Percentiles rank a stretch among this genome's conserved stretches.
Evolutionary conservation across 2,888 invertebrate genomes (phyloP).

Genomic region (Coelinius sp.): DNA sequence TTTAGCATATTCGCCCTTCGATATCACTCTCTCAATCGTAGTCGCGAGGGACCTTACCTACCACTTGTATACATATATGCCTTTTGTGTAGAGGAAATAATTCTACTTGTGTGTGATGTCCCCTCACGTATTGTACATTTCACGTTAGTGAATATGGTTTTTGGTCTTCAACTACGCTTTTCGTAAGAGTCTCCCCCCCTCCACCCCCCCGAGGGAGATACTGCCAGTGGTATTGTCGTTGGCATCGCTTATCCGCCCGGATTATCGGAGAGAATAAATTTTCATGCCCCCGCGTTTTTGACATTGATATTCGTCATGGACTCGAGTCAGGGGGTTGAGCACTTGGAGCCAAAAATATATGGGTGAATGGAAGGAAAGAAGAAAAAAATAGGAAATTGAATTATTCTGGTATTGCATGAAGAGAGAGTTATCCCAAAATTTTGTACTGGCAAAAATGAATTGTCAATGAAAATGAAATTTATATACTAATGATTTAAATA

Average conservation of each 20-base stretch:
- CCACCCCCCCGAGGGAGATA: conserved; percentile 23
- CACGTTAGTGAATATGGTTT: conserved; percentile 6
- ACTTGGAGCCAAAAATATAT: not conserved
- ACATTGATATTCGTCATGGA: conserved; percentile 40
- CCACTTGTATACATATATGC: not conserved
- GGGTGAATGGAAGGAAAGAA: conserved; percentile 10
- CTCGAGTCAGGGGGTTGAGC: conserved; percentile 13
- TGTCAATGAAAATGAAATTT: too few relatives aligned
- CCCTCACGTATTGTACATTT: not conserved
- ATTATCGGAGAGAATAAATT: conserved; percentile 52
- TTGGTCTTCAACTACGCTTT: not conserved
- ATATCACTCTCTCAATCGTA: conserved; percentile 54
- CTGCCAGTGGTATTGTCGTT: conserved; percentile 45
- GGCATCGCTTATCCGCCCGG: conserved; percentile 51
- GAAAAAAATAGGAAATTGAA: conserved; percentile 14
- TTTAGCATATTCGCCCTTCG: conserved; percentile 66
- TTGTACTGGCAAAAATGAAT: too few relatives aligned
- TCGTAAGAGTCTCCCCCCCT: conserved; percentile 7
- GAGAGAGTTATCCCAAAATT: too few relatives aligned
- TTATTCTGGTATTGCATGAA: not conserved
- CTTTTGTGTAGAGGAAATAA: not conserved
- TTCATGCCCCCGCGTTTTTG: conserved; percentile 48
- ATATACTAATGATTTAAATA: too few relatives aligned
- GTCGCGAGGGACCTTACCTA: conserved; percentile 45
- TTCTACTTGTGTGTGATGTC: not conserved